These are phyloP conservation scores for Entomobrya multifasciata DNA, from an alignment of 2,888 invertebrate species.

Conservation along the genomic window DNA sequence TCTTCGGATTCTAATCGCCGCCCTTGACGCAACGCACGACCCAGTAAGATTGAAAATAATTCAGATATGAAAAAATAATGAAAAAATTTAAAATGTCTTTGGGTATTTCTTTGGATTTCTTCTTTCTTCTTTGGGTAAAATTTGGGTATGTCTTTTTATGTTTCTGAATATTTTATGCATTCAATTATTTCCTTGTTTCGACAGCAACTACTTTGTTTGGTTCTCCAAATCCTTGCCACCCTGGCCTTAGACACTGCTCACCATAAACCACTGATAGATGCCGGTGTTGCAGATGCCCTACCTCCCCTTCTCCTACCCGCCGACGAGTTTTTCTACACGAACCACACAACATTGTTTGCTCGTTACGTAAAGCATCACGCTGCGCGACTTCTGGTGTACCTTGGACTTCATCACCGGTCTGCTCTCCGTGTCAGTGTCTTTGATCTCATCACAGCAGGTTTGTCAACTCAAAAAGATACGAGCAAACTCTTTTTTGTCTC, in stretches of 20 bases:
- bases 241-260: slow-evolving; percentile 84
- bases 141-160: background rate
- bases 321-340: slow-evolving; percentile 87
- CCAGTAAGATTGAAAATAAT: slow-evolving; percentile 82
- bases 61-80: background rate
- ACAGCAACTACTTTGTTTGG: slow-evolving; percentile 85
- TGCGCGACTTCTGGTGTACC: slow-evolving; percentile 84
- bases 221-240: slow-evolving; percentile 85
- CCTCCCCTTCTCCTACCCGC: slow-evolving; percentile 85
- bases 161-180: too few species aligned
- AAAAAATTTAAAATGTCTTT: too few species aligned
- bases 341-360: slow-evolving; percentile 85
- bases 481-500: too few species aligned
- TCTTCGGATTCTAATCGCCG: slow-evolving; percentile 84
- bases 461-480: slow-evolving; percentile 61
- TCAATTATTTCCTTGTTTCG: too few species aligned
- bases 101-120: too few species aligned
- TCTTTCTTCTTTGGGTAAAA: too few species aligned
- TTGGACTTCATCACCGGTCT: slow-evolving; percentile 85
- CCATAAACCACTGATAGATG: slow-evolving; percentile 83
- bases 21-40: slow-evolving; percentile 85
- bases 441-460: slow-evolving; percentile 83
- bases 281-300: slow-evolving; percentile 85
- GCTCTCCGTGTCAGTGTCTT: slow-evolving; percentile 85
- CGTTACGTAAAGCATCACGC: slow-evolving; percentile 86